Evolutionary conservation across 2,888 invertebrate species (phyloP), one percentile per base, ranked within the genome.

Genomic region (Petrolisthes manimaculis): DNA sequence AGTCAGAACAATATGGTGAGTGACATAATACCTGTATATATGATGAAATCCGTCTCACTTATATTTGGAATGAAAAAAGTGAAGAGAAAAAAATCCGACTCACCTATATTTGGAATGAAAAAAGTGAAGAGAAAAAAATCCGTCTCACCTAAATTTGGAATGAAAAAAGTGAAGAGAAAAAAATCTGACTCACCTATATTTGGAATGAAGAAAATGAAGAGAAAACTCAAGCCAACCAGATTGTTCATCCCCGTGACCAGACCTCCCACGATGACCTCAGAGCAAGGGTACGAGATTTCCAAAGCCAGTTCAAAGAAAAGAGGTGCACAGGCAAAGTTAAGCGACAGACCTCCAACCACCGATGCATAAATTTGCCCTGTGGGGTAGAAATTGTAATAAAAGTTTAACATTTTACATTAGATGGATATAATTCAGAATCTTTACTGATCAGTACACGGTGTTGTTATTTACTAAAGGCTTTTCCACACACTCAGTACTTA

Each of bases 141-240:
- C 37, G 37, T 37, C 37, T 37, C 37, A 37, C 37, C 37, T 1
- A 37, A 1, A 37, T 37, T 37, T 37, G 37, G 37, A 37, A 37
- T 37, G 37, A 37, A 37, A 37, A 37, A 37, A 2, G 2, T 37
- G 37, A 37, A 37, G 37, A 37, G n/a, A 37, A 37, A 37, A 0
- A 37, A 37, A 37, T 37, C 37, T 37, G 37, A 5, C 88, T 79
- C 67, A 86, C 86, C 74, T 21, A 86, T 56, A 37, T 67, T 55
- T 8, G 88, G 85, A 21, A 88, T 84, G 14, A 84, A 67, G 88
- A 85, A 88, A 24, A 88, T 56, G 55, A 88, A 85, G 18, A 88
- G 82, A 78, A 88, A 88, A 21, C 74, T 5, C 51, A 80, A 37
- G 18, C 81, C 88, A 5, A 88, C 55, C 18, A 84, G 18, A 55